phyloP scores from a whole-genome alignment of 2,888 invertebrate genomes.

The Habroteleia sp. region DNA sequence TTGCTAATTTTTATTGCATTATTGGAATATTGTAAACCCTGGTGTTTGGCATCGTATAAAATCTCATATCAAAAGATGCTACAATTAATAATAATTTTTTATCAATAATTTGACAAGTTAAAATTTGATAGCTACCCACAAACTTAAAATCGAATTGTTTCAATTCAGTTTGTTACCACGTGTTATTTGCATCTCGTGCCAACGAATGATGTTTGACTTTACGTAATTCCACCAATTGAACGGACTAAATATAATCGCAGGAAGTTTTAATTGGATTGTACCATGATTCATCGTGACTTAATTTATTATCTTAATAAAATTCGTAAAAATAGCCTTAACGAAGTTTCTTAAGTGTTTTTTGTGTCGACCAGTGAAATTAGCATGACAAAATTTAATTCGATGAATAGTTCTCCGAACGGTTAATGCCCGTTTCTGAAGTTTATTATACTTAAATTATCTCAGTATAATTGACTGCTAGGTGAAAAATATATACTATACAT shows the following conservation, averaged over 20 bases:
- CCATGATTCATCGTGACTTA: slow-evolving; percentile 1
- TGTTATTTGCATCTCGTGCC: slow-evolving; percentile 1
- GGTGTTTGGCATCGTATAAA: background rate
- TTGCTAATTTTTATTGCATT: slow-evolving; percentile 19
- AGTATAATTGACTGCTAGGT: slow-evolving; percentile 25
- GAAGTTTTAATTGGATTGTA: slow-evolving; percentile 29
- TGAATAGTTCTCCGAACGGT: slow-evolving; percentile 35
- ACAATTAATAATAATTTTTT: no score
- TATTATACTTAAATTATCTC: slow-evolving; percentile 38
- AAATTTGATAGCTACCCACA: no score
- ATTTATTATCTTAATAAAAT: slow-evolving; percentile 37
- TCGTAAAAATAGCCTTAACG: slow-evolving; percentile 15
- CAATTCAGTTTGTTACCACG: no score
- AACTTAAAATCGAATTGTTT: no score
- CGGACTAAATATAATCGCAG: slow-evolving; percentile 10
- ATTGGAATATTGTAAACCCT: slow-evolving; percentile 15
- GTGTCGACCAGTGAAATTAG: slow-evolving; percentile 40
- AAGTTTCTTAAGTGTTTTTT: slow-evolving; percentile 44
- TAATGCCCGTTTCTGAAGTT: slow-evolving; percentile 28
- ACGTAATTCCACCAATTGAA: slow-evolving; percentile 7
- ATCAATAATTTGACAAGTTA: no score
- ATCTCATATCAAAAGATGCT: background rate
- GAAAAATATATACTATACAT: slow-evolving; percentile 22
- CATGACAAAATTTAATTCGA: slow-evolving; percentile 39
- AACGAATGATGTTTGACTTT: slow-evolving; percentile 10